Conservation (phyloP, 2,113 vertebrate species). For the Empidonax traillii region DNA sequence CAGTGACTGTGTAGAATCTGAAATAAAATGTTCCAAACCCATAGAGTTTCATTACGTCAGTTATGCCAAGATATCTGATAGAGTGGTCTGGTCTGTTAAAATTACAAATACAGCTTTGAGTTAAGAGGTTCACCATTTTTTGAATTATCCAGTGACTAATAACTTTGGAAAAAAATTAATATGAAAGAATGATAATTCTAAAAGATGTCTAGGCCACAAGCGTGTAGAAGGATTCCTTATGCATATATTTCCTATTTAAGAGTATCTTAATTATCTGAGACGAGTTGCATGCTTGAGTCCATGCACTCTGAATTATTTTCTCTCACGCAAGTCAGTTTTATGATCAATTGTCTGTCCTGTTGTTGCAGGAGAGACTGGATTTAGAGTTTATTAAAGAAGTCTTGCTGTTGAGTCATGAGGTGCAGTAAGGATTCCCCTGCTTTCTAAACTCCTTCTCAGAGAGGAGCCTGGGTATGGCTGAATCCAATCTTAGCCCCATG, state of each 20-base stretch:
- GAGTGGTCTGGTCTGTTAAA: not conserved
- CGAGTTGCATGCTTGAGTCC: not conserved
- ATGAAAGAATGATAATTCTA: not conserved
- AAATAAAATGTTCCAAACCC: not conserved
- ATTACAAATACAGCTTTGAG: not conserved
- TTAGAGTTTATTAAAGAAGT: not conserved
- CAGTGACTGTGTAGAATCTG: not conserved
- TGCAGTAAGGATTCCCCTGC: not conserved
- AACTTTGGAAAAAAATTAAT: not conserved
- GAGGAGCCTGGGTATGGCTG: too few species aligned
- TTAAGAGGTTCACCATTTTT: not conserved
- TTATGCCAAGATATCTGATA: not conserved
- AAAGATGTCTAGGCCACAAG: not conserved
- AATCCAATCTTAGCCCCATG: too few species aligned
- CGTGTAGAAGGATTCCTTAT: not conserved
- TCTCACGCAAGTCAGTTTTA: not conserved
- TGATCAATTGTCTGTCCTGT: not conserved
- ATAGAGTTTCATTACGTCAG: not conserved
- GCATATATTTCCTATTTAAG: fast-evolving
- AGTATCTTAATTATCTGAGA: not conserved
- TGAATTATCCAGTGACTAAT: not conserved
- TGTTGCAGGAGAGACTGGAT: not conserved
- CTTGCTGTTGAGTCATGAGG: not conserved
- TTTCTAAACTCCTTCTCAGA: not conserved
- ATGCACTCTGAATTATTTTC: not conserved